Percentiles rank a stretch among this genome's conserved stretches.
These are phyloP conservation scores for Oncorhynchus kisutch DNA, from an alignment of 2,113 vertebrate species.

Conservation along the genomic window DNA sequence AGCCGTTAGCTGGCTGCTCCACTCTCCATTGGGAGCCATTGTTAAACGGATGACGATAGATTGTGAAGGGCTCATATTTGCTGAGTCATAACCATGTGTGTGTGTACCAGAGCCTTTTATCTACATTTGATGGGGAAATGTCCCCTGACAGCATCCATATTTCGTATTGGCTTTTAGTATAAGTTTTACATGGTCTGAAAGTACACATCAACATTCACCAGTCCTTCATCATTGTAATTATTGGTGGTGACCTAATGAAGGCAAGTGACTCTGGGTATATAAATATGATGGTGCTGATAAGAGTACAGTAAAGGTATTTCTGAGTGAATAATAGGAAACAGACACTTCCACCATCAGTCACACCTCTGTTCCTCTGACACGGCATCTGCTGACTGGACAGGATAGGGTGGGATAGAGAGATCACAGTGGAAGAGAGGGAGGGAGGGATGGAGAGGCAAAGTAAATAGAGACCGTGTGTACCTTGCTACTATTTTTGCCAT, in stretches of 20 bases:
- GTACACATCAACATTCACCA: background rate
- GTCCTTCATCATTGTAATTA: background rate
- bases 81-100: background rate
- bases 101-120: background rate
- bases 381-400: slow-evolving; percentile 30
- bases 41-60: slow-evolving; percentile 8
- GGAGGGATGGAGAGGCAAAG: background rate
- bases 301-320: slow-evolving; percentile 43
- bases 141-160: background rate
- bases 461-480: slow-evolving; percentile 1
- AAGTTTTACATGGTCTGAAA: background rate
- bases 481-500: background rate
- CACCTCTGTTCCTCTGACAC: slow-evolving; percentile 34
- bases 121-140: background rate
- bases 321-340: slow-evolving; percentile 72
- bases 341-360: slow-evolving; percentile 59
- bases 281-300: slow-evolving; percentile 11
- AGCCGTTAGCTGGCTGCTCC: slow-evolving; percentile 18
- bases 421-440: background rate
- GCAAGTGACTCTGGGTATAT: slow-evolving; percentile 15
- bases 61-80: background rate
- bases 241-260: background rate
- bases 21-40: slow-evolving; percentile 4
- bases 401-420: background rate
- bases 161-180: background rate